These are phyloP conservation scores for Plectropomus leopardus DNA, from an alignment of 2,113 vertebrate species.

Conservation along the genomic window DNA sequence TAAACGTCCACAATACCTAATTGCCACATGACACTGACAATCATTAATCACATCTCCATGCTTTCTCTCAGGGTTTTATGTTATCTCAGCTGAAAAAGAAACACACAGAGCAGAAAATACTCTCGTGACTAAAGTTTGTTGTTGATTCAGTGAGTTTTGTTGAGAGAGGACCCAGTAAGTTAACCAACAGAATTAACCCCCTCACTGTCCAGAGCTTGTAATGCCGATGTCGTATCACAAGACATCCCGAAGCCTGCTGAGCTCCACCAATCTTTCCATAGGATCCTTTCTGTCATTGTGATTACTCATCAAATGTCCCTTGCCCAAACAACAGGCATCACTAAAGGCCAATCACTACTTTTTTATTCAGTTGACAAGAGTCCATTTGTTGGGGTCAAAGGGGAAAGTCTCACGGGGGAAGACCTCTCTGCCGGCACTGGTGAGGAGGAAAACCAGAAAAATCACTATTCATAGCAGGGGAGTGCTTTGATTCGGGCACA, in stretches of 20 bases:
- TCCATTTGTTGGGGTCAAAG: conserved; percentile 84
- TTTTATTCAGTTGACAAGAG: conserved; percentile 77
- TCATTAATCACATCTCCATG: not conserved
- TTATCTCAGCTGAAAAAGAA: conserved; percentile 3
- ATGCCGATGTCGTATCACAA: conserved; percentile 27
- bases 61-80: not conserved
- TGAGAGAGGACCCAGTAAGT: not conserved
- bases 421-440: conserved; percentile 69
- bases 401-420: conserved; percentile 76
- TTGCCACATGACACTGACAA: conserved; percentile 14
- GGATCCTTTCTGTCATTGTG: conserved; percentile 47
- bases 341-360: conserved; percentile 77
- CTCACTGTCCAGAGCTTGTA: conserved; percentile 13
- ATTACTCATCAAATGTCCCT: conserved; percentile 55
- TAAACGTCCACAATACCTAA: not conserved
- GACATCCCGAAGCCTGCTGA: conserved; percentile 23
- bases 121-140: not conserved
- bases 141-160: not conserved
- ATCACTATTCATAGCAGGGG: conserved; percentile 73
- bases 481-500: conserved; percentile 78
- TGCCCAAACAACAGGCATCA: conserved; percentile 68
- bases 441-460: conserved; percentile 60
- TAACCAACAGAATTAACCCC: not conserved
- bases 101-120: not conserved
- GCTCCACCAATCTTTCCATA: conserved; percentile 15